Conservation (phyloP, 23 tunicate genomes). For the Trididemnum nubilum region DNA sequence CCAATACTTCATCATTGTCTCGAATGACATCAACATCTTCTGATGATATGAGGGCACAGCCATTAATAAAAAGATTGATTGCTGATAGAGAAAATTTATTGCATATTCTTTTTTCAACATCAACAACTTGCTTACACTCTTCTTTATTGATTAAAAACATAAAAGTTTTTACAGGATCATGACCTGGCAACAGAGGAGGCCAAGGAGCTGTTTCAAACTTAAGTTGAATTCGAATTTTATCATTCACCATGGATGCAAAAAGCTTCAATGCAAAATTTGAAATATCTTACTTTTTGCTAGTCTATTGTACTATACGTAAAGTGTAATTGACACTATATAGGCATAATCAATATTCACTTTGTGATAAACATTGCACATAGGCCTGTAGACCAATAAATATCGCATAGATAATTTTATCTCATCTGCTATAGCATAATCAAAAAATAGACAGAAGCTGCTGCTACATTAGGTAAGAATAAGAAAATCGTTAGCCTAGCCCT, state of each 20-base stretch:
- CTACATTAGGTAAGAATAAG: too few relatives aligned
- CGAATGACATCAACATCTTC: conserved; percentile 51
- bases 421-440: too few relatives aligned
- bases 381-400: too few relatives aligned
- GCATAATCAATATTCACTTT: too few relatives aligned
- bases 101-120: conserved; percentile 45
- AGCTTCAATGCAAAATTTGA: too few relatives aligned
- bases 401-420: too few relatives aligned
- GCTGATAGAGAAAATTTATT: conserved; percentile 36
- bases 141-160: conserved; percentile 48
- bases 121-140: conserved; percentile 1
- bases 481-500: too few relatives aligned
- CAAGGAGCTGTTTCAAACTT: conserved; percentile 40
- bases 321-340: too few relatives aligned
- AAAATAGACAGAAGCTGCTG: too few relatives aligned
- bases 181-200: conserved; percentile 27
- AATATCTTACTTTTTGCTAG: too few relatives aligned
- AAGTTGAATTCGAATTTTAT: conserved; percentile 40
- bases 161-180: neutral
- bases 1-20: conserved; percentile 39
- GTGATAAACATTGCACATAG: too few relatives aligned
- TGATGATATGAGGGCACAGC: conserved; percentile 26
- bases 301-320: too few relatives aligned
- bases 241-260: neutral
- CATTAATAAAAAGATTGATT: conserved; percentile 26